Evolutionary conservation across 2,113 vertebrate species (phyloP).

Genomic region (Xenotilapia leptura): DNA sequence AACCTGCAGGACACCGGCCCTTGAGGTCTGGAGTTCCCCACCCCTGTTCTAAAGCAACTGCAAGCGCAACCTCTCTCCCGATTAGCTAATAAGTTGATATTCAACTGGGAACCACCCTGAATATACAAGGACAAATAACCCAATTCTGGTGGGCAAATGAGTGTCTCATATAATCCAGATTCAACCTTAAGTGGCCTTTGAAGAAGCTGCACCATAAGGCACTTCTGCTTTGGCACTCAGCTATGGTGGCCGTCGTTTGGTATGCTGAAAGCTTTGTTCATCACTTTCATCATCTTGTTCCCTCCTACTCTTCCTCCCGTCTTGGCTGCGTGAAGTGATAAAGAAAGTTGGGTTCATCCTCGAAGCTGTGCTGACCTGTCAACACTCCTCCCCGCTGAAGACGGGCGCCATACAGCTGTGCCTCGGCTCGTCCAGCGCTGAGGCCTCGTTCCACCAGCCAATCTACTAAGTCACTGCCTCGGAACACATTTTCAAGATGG

Average conservation of each 20-base stretch:
- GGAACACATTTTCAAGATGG: conserved; percentile 55
- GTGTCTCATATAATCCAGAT: not conserved
- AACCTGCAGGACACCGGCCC: not conserved
- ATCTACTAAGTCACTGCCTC: conserved; percentile 80
- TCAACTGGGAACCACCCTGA: not conserved
- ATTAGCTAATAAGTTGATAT: not conserved
- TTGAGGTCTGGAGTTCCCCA: not conserved
- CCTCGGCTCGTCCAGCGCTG: conserved; percentile 74
- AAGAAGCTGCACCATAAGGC: not conserved
- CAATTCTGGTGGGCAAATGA: not conserved
- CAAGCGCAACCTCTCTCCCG: not conserved
- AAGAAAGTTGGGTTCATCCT: conserved; percentile 69
- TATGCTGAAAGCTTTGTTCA: not conserved
- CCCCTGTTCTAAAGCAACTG: not conserved
- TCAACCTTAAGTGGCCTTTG: not conserved
- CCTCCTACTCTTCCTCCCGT: not conserved
- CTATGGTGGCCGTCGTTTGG: not conserved
- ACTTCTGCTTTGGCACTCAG: not conserved
- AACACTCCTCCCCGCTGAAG: conserved; percentile 78
- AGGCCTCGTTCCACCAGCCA: conserved; percentile 83
- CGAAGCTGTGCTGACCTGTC: conserved; percentile 71
- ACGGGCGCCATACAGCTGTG: conserved; percentile 73
- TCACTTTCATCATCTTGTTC: not conserved
- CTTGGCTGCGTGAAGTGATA: conserved; percentile 64
- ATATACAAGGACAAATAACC: not conserved